phyloP scores from a whole-genome alignment of 92 coral and sea anemone species.

The Epizoanthus illoricatus region DNA sequence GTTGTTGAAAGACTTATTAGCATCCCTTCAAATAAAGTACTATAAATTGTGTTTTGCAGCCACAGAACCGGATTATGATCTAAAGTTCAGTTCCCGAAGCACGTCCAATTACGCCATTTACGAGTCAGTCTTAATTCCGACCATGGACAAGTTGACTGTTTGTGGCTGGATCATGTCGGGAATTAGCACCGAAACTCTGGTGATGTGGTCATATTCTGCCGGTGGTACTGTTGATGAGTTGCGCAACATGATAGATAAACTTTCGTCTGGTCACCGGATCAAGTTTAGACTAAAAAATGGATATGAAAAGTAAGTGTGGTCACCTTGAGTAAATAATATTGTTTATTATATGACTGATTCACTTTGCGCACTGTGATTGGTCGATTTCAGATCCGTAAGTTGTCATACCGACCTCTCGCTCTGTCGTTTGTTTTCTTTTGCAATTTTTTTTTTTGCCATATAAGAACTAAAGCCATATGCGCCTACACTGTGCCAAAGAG shows the following conservation, averaged over 20 bases:
- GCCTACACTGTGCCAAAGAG: no score
- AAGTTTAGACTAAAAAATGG: neutral
- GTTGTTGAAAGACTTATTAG: neutral
- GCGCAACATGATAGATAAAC: neutral
- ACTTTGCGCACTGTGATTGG: no score
- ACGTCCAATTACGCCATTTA: constrained; percentile 1
- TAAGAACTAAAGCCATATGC: no score
- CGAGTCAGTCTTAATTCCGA: no score
- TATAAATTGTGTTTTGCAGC: neutral
- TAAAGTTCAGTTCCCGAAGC: constrained; percentile 4
- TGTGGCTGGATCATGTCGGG: constrained; percentile 5
- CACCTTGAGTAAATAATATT: no score
- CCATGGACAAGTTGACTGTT: neutral
- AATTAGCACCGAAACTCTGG: neutral
- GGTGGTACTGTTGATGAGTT: neutral
- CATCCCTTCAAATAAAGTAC: neutral
- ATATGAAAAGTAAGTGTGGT: no score
- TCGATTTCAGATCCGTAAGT: no score
- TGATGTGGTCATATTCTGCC: neutral
- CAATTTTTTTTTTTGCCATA: no score
- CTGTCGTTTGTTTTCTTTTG: no score
- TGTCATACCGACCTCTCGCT: no score
- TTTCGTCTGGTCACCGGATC: neutral
- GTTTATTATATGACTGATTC: no score
- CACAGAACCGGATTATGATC: neutral